Evolutionary conservation across 2,113 vertebrate species (phyloP), one percentile per base, ranked within the genome.

Genomic region (Oenanthe oenanthe): DNA sequence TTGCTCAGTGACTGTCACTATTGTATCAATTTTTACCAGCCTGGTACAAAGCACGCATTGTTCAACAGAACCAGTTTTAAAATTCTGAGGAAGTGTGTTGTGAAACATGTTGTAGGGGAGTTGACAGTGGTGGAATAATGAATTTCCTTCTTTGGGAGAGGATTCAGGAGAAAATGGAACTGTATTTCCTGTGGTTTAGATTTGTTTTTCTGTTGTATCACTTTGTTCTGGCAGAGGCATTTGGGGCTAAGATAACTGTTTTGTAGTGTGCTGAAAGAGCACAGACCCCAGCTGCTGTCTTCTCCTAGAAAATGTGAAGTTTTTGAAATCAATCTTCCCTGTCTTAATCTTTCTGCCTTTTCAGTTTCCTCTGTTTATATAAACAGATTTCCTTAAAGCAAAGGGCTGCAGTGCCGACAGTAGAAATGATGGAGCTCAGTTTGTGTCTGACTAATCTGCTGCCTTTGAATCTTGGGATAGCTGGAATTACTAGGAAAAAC

Each of bases 171-270:
- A 54, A 82, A 89, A 73, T 91, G 70, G 67, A 95, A 70, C 80
- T 89, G 3, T 36, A 11, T 91, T 95, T 95, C 78, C 91, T 95
- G 81, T 82, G 80, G 77, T 72, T 95, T 80, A 91, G 76, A 34
- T 77, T 75, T 92, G 83, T 78, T 95, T 76, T 89, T 78, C 62
- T 91, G 10, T 86, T 92, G 73, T 73, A 61, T 68, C 65, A 19
- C 32, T 80, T 92, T 56, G 13, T 85, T 95, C 57, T 93, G 75
- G 57, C 53, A 12, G 50, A 81, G 72, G 15, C 40, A 6, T 74
- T 84, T 0, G 0, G 17, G 36, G 13, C 40, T 72, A 29, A 82
- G 73, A 89, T 93, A 77, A 91, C 76, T 66, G 43, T 13, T 74
- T 62, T 87, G 40, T 28, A 12, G 53, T 78, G 38, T 40, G 42